Conservation (phyloP, 2,888 invertebrate genomes). For the Megaustenia siamemsis region DNA sequence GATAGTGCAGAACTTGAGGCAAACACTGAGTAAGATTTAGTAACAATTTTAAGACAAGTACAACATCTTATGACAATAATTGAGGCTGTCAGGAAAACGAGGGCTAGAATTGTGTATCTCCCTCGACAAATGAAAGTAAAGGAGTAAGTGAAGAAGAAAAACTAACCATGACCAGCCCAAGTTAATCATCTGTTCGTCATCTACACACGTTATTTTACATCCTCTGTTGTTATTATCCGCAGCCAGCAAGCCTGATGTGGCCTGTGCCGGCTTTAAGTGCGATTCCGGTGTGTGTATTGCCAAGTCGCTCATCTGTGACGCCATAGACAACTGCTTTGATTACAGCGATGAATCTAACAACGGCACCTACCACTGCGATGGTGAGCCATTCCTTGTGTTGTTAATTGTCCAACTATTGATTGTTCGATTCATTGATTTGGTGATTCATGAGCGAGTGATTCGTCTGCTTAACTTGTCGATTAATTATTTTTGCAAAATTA, state of each 20-base stretch:
- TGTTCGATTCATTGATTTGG: not conserved
- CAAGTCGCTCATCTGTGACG: constrained; percentile 58
- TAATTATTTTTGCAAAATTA: too few species aligned
- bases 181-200: too few species aligned
- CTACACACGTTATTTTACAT: too few species aligned
- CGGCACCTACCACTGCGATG: constrained; percentile 56
- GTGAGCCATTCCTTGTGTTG: constrained; percentile 35
- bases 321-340: constrained; percentile 59
- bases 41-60: too few species aligned
- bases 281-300: constrained; percentile 58
- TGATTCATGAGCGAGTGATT: not conserved
- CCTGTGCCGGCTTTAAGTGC: constrained; percentile 53
- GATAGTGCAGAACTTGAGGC: too few species aligned
- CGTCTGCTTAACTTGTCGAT: not conserved
- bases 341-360: constrained; percentile 58
- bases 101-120: too few species aligned
- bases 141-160: too few species aligned
- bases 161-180: too few species aligned
- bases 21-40: too few species aligned
- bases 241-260: constrained; percentile 32
- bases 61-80: too few species aligned
- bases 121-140: too few species aligned
- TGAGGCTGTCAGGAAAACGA: too few species aligned
- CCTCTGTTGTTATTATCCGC: not conserved
- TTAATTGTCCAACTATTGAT: not conserved